A percentile compares a stretch with the other conserved stretches of the same genome.
Conservation (phyloP, 2,888 invertebrate species). For the Octodonta nipae region DNA sequence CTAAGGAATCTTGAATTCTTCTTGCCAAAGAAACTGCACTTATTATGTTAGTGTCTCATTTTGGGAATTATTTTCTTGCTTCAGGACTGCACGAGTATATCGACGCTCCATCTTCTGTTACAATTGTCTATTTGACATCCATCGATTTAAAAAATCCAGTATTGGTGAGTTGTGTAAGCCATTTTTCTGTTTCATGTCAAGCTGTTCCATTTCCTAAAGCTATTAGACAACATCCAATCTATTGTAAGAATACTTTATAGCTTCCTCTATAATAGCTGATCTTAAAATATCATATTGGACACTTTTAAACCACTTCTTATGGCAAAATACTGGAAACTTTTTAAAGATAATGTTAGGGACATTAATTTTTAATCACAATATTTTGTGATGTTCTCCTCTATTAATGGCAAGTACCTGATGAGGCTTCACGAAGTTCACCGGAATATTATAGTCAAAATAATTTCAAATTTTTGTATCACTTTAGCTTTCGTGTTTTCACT, state of each 20-base stretch:
- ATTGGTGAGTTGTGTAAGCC: conserved; percentile 50
- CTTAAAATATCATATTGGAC: conserved; percentile 30
- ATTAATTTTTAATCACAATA: conserved; percentile 61
- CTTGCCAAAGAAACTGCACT: conserved; percentile 75
- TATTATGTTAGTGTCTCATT: conserved; percentile 70
- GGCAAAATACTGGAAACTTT: too few relatives aligned
- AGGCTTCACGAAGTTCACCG: too few relatives aligned
- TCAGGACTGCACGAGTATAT: conserved; percentile 80
- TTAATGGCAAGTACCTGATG: conserved; percentile 83
- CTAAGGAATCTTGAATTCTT: conserved; percentile 77
- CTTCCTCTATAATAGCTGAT: conserved; percentile 36
- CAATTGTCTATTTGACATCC: conserved; percentile 61
- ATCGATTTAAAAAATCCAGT: conserved; percentile 42
- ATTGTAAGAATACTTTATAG: conserved; percentile 48
- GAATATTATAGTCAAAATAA: too few relatives aligned
- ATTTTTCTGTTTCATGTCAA: conserved; percentile 73
- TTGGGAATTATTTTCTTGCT: conserved; percentile 74
- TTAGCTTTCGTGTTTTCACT: too few relatives aligned
- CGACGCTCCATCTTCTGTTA: conserved; percentile 83
- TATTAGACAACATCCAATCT: conserved; percentile 61
- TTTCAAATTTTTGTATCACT: too few relatives aligned
- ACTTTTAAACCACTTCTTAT: conserved; percentile 36
- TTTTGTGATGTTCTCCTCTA: conserved; percentile 70
- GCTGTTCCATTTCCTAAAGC: conserved; percentile 86
- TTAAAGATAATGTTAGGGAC: too few relatives aligned